phyloP scores from a whole-genome alignment of 2,888 invertebrate genomes.

The Dasypolia templi region DNA sequence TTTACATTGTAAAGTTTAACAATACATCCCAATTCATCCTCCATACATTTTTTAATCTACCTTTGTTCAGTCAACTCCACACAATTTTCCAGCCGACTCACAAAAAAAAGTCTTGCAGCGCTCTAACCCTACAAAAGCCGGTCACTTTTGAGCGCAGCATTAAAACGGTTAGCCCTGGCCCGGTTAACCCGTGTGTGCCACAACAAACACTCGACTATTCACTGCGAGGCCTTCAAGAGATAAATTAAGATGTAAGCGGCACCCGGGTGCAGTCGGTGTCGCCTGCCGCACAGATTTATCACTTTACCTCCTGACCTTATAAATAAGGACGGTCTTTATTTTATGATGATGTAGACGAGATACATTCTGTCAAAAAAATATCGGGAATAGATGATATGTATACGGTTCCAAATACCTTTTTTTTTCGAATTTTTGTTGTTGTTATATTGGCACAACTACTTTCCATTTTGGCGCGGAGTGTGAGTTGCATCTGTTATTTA shows the following conservation, averaged over 20 bases:
- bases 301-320: constrained; percentile 60
- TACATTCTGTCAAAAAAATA: too few species aligned
- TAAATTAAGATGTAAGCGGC: constrained; percentile 70
- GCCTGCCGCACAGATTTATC: constrained; percentile 61
- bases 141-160: constrained; percentile 38
- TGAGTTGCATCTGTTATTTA: too few species aligned
- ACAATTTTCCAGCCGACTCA: not conserved
- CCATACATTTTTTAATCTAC: not conserved
- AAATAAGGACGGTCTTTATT: constrained; percentile 55
- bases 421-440: too few species aligned
- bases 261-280: constrained; percentile 64
- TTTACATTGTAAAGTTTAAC: not conserved
- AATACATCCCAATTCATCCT: not conserved
- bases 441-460: too few species aligned
- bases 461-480: too few species aligned
- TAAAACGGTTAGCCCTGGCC: constrained; percentile 56
- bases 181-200: constrained; percentile 52
- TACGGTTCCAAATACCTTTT: too few species aligned
- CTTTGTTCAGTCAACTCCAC: not conserved
- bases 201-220: constrained; percentile 69
- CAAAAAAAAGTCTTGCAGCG: constrained; percentile 10
- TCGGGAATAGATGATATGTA: too few species aligned
- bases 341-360: constrained; percentile 57
- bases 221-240: constrained; percentile 56
- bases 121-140: constrained; percentile 29